Conservation (phyloP, 2,888 invertebrate species). For the Phyto melanocephala region DNA sequence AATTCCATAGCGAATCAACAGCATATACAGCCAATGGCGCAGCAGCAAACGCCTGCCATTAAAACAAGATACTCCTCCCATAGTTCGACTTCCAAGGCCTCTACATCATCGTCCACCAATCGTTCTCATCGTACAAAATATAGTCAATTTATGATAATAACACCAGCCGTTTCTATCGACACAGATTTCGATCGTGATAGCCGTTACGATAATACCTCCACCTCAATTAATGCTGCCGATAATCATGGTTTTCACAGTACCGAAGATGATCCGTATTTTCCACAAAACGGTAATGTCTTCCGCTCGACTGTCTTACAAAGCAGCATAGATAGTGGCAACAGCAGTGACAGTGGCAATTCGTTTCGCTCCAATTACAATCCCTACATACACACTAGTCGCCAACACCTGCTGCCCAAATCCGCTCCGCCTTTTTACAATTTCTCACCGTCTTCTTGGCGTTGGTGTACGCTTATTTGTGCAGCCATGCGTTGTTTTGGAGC, state of each 20-base stretch:
- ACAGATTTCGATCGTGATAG: constrained; percentile 74
- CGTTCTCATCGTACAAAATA: constrained; percentile 74
- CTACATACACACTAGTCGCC: constrained; percentile 75
- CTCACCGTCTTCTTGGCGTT: constrained; percentile 77
- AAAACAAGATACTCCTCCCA: constrained; percentile 50
- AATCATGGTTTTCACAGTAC: constrained; percentile 61
- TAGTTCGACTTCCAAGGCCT: constrained; percentile 52
- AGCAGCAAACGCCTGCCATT: constrained; percentile 51
- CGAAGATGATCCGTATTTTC: constrained; percentile 67
- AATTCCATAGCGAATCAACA: constrained; percentile 71
- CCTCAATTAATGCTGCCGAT: constrained; percentile 44
- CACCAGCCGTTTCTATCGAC: constrained; percentile 78
- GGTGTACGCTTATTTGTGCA: constrained; percentile 78
- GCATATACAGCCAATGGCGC: constrained; percentile 47
- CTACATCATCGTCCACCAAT: constrained; percentile 64
- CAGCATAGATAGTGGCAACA: constrained; percentile 73
- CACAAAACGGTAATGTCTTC: constrained; percentile 74
- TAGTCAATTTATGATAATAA: constrained; percentile 78
- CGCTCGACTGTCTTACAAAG: constrained; percentile 72
- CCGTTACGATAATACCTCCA: constrained; percentile 60
- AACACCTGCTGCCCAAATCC: constrained; percentile 75
- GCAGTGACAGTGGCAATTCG: constrained; percentile 72
- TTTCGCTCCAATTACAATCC: constrained; percentile 77
- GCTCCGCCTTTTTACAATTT: constrained; percentile 75
- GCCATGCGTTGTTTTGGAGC: constrained; percentile 79